Base-by-base conservation (phyloP, 2,888 invertebrate species). In the Acleris holmiana region DNA sequence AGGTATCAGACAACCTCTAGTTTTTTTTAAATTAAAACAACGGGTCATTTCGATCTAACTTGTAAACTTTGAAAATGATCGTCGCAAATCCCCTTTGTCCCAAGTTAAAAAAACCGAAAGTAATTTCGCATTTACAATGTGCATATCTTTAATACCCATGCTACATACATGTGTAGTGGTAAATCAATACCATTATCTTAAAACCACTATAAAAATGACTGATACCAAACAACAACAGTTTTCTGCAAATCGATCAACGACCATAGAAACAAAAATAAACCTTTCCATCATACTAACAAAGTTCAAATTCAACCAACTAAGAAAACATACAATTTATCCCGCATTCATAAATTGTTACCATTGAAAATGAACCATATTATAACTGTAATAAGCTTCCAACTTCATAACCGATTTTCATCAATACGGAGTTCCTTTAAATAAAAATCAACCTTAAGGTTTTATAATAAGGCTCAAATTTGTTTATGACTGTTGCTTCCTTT, bases 111-210 rank as follows among this genome's bases (percentile, higher is more conserved):
- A n/a, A n/a, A n/a, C n/a, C n/a, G n/a, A n/a, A n/a, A n/a, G n/a
- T n/a, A n/a, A n/a, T 23, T 23, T 35, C 10, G 29, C 10, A 4
- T 35, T 35, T 15, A 8, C 35, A 3, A 35, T 13, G 35, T 13
- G 21, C 41, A 25, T 55, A 13, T 44, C 47, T 35, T 13, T 50
- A 47, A 46, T 19, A 25, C 3, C 13, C 44, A 56, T 18, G 23
- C 50, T 29, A 13, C n/a, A 61, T 48, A 44, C 41, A 2, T 66
- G 54, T 66, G 23, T 49, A 56, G 49, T 56, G 84, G 86, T 87
- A 86, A 91, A 89, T 89, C 91, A 91, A 91, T 91, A 90, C 85
- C 85, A 91, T 91, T 90, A 91, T 87, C 88, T 88, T 83, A 81
- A 86, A 90, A 89, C 89, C 88, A 89, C 89, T 84, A 87, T 86